Percentiles rank a stretch among this genome's conserved stretches.
Conservation (phyloP, 1,140 invertebrate species). For the Harpegnathos saltator region DNA sequence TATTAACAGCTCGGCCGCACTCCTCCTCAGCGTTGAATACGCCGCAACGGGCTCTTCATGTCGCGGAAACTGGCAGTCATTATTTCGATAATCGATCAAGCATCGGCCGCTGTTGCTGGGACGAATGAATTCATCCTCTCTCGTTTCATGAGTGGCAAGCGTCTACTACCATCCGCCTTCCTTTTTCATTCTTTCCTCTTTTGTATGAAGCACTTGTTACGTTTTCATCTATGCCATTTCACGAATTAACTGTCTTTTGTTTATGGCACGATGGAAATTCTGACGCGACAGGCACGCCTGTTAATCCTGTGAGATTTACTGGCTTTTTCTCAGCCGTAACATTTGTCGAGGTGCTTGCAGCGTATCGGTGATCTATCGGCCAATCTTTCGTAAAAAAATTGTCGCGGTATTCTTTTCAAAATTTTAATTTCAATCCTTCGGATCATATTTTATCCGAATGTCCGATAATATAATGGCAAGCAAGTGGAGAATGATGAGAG, state of each 20-base stretch:
- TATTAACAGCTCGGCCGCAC: slow-evolving; percentile 41
- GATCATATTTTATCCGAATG: no score
- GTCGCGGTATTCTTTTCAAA: no score
- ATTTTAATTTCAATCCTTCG: no score
- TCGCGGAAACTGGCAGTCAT: slow-evolving; percentile 32
- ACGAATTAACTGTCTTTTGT: neutral
- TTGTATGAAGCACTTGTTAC: neutral
- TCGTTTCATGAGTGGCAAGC: neutral
- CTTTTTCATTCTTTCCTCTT: neutral
- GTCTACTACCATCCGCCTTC: slow-evolving; percentile 36
- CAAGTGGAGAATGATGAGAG: no score
- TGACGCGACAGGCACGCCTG: neutral
- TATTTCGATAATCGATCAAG: slow-evolving; percentile 59
- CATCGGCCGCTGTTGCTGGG: slow-evolving; percentile 6
- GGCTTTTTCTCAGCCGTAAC: no score
- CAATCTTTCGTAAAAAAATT: no score
- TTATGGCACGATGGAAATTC: neutral
- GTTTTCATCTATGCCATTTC: slow-evolving; percentile 6
- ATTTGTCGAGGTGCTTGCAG: no score
- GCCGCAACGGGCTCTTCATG: slow-evolving; percentile 33
- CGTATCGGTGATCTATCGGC: no score
- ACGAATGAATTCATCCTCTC: slow-evolving; percentile 43
- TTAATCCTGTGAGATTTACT: neutral
- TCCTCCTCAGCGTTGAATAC: slow-evolving; percentile 22
- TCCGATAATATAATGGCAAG: no score